phyloP scores from a whole-genome alignment of 2,888 invertebrate species.

The Pachliopta kotzebuea region DNA sequence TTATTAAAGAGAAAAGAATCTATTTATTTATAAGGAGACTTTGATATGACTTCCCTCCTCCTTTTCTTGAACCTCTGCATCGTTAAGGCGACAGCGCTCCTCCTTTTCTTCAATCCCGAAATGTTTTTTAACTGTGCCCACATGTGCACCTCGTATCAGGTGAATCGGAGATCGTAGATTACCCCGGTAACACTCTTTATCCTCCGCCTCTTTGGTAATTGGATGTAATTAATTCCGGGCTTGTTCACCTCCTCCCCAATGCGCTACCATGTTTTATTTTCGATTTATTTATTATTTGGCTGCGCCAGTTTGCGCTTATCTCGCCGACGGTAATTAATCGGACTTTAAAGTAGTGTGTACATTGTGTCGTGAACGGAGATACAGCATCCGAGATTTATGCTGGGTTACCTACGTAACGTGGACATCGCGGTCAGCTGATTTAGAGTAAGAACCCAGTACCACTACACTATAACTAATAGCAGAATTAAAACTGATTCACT shows the following conservation, averaged over 20 bases:
- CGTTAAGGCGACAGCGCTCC: conserved; percentile 45
- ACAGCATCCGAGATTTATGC: too few species aligned
- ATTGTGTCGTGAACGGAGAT: not conserved
- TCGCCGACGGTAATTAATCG: conserved; percentile 16
- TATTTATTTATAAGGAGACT: too few species aligned
- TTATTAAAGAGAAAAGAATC: too few species aligned
- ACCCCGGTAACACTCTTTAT: conserved; percentile 39
- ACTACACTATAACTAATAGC: too few species aligned
- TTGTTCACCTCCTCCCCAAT: conserved; percentile 32
- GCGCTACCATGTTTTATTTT: conserved; percentile 27
- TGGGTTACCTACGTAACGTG: too few species aligned
- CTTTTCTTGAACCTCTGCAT: conserved; percentile 37
- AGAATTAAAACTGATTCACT: too few species aligned
- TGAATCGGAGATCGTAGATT: conserved; percentile 61
- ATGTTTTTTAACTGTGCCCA: conserved; percentile 67
- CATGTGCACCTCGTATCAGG: conserved; percentile 60
- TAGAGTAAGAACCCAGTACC: too few species aligned
- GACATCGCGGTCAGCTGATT: too few species aligned
- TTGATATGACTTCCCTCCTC: too few species aligned
- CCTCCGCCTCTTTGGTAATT: conserved; percentile 43
- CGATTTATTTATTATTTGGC: conserved; percentile 19
- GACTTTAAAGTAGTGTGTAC: conserved; percentile 2
- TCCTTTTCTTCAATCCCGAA: conserved; percentile 43
- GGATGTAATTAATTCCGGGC: conserved; percentile 47
- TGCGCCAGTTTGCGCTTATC: conserved; percentile 16